Evolutionary conservation across 2,113 vertebrate species (phyloP).

Genomic region (Bubo blakistoni): DNA sequence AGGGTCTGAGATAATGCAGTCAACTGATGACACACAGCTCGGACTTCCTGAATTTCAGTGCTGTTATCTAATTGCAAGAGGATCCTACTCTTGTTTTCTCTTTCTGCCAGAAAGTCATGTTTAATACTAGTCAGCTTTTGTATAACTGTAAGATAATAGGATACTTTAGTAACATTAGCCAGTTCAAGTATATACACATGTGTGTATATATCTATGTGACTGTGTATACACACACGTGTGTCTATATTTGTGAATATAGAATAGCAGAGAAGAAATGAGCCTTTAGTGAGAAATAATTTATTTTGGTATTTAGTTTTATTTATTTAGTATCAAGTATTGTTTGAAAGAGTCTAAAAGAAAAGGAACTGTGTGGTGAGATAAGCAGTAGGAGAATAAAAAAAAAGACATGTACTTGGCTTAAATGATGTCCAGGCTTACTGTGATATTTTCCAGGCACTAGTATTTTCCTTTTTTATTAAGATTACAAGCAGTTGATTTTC

Average conservation of each 20-base stretch:
- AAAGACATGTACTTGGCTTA: slow-evolving; percentile 20
- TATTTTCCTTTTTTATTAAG: slow-evolving; percentile 26
- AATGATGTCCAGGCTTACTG: slow-evolving; percentile 1
- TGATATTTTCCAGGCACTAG: slow-evolving; percentile 46
- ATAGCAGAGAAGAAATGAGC: not conserved
- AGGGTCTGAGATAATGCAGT: not conserved
- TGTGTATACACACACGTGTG: fast-evolving
- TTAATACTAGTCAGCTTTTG: not conserved
- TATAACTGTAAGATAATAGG: not conserved
- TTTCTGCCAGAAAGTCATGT: not conserved
- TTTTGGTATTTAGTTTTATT: slow-evolving; percentile 54
- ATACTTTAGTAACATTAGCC: not conserved
- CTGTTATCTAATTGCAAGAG: not conserved
- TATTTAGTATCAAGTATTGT: slow-evolving; percentile 66
- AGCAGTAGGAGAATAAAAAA: slow-evolving; percentile 44
- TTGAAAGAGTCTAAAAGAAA: slow-evolving; percentile 63
- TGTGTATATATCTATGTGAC: not conserved
- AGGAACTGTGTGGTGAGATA: slow-evolving; percentile 68
- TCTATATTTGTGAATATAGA: not conserved
- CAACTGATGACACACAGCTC: not conserved
- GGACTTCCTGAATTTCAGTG: not conserved
- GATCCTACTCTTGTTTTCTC: not conserved
- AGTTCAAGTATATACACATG: not conserved
- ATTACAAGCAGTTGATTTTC: slow-evolving; percentile 13
- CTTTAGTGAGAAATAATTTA: slow-evolving; percentile 60